Evolutionary conservation across 1,140 invertebrate species (phyloP), one percentile per base, ranked within the genome.

Genomic region (Phortica variegata): DNA sequence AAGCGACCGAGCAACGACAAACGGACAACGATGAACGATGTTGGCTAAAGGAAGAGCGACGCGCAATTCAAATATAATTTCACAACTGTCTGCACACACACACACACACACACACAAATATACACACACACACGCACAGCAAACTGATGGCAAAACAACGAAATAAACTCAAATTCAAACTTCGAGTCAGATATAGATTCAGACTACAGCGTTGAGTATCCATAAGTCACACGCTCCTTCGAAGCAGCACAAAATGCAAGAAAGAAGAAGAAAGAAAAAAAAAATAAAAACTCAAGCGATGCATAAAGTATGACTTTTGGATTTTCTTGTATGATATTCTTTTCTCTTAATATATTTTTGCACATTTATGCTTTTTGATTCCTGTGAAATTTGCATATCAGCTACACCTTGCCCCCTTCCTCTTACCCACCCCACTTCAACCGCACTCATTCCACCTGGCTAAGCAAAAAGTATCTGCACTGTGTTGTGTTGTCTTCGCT

Each of bases 51-150:
- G 21, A 43, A 33, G 6, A 34, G 36, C 19, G 23, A 44, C 33
- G 36, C 62, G 62, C 40, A 57, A 63, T 63, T 54, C 62, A 66
- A 68, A 68, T 68, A 68, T 68, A 68, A 68, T 68, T 68, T 68
- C 65, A 66, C 63, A 68, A 68, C 63, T 68, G 63, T 68, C 63
- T 68, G 63, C 63, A 68, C 63, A 68, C 68, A 63, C 51, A 40
- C 57, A 58, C 44, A 45, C 49, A 39, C 55, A 49, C 46, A 17
- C 43, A 42, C 47, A 50, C 26, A 44, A 58, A 21, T 12, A 21
- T n/a, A 3, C 43, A 23, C 12, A 12, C 29, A 7, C 7, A 12
- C 12, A 31, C 29, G 2, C 10, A 2, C 1, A 19, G 8, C 3
- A 16, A 31, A 45, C 21, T 45, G 31, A 33, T 56, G 43, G 49